Base-by-base conservation (phyloP, 1,140 invertebrate species). In the Macrosteles quadrilineatus region DNA sequence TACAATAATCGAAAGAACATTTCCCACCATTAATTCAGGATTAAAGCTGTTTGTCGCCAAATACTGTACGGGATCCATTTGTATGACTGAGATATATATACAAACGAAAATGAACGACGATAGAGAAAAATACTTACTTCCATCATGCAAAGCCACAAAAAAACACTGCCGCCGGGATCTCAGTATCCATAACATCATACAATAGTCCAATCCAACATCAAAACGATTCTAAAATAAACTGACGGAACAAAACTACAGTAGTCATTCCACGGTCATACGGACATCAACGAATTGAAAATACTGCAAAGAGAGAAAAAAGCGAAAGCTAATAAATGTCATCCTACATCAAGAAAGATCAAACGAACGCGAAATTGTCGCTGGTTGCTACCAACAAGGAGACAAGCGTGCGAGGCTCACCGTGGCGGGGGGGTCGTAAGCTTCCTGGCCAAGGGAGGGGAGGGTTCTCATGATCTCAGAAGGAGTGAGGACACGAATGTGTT, bases 381-480 rank as follows among this genome's bases (percentile, higher is more conserved):
- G 21, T 59, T 29, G 25, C 55, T 59, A 59, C 55, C 21, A 27
- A 27, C 12, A 29, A 74, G 64, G 65, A 43, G 57, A 73, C 69
- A 70, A 72, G 67, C 73, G 73, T 74, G 73, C 73, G 69, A 2
- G 70, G 75, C 86, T 87, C 87, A 87, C 86, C 87, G 83, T 83
- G 78, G 81, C 80, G 83, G 83, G 84, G 80, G 84, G 81, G 80
- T 87, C 87, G 82, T 87, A 88, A 80, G 83, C 83, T 83, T 89
- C 87, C 84, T 88, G 88, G 82, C 83, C 83, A 80, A 92, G 86
- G 80, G 89, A 90, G 79, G 91, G 91, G 81, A 92, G 87, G 79
- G 90, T 92, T 84, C 89, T 87, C 90, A 92, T 92, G 80, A 92
- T 92, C 87, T 92, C 91, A 75, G 90, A 91, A 74, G 90, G 90